Evolutionary conservation across 2,113 vertebrate species (phyloP).

Genomic region (Felis chaus): DNA sequence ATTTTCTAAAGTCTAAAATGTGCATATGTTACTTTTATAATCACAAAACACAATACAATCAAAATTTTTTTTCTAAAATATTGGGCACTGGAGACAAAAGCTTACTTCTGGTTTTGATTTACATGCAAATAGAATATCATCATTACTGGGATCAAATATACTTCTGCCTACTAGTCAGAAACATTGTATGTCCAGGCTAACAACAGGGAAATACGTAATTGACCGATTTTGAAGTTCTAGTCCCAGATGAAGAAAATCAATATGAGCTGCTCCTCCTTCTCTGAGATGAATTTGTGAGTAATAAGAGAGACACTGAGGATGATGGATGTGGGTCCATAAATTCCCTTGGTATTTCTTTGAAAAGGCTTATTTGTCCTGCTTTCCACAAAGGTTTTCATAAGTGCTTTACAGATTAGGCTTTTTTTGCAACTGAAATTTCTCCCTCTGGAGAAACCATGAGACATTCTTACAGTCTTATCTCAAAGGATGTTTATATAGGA

Average conservation of each 20-base stretch:
- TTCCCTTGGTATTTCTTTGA: background rate
- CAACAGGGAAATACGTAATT: background rate
- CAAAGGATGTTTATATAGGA: background rate
- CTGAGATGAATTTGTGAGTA: background rate
- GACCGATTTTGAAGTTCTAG: background rate
- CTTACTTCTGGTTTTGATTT: background rate
- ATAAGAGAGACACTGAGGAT: background rate
- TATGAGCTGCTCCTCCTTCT: background rate
- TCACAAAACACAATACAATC: background rate
- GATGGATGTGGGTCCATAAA: slow-evolving; percentile 34
- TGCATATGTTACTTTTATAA: background rate
- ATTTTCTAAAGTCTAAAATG: background rate
- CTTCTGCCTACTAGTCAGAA: background rate
- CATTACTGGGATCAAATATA: background rate
- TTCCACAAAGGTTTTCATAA: background rate
- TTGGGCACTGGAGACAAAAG: background rate
- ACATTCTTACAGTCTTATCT: background rate
- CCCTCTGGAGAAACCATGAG: background rate
- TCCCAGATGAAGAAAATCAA: slow-evolving; percentile 24
- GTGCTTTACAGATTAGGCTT: slow-evolving; percentile 35
- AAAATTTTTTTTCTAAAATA: background rate
- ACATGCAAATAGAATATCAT: background rate
- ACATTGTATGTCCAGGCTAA: background rate
- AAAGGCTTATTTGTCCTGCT: background rate
- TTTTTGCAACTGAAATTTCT: slow-evolving; percentile 39